These are phyloP conservation scores for Anas bahamensis DNA, from an alignment of 2,797 vertebrate species.

Conservation along the genomic window DNA sequence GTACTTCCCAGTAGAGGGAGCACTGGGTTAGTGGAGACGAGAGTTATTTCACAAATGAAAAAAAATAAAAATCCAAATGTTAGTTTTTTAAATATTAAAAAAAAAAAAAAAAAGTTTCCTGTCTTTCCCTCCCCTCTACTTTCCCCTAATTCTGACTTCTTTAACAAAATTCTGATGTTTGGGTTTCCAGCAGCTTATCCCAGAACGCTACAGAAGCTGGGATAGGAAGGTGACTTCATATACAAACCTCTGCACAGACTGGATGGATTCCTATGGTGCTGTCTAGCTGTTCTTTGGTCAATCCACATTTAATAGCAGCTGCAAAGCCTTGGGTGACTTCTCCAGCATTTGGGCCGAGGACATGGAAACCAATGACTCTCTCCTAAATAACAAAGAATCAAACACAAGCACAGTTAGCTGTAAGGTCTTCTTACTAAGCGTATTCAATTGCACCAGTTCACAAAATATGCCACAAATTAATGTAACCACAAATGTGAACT, in stretches of 20 bases:
- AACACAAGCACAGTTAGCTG: background rate
- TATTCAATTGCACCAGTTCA: background rate
- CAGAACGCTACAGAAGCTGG: background rate
- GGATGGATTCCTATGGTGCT: conserved; percentile 84
- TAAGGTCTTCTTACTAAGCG: background rate
- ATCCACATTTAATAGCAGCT: conserved; percentile 83
- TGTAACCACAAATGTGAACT: background rate
- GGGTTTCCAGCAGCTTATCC: background rate
- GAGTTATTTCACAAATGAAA: background rate
- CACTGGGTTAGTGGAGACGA: background rate
- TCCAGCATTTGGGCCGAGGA: conserved; percentile 86
- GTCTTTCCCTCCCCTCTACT: background rate
- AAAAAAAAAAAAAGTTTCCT: background rate
- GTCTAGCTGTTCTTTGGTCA: conserved; percentile 85
- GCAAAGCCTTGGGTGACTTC: conserved; percentile 88
- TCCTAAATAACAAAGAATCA: conserved; percentile 74
- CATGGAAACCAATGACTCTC: conserved; percentile 85
- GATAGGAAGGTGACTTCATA: background rate
- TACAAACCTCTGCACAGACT: conserved; percentile 85
- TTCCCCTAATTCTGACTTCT: background rate
- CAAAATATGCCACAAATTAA: background rate
- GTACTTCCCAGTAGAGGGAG: background rate
- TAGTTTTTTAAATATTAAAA: background rate
- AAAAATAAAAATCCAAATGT: background rate
- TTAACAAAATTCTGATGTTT: background rate